Evolutionary conservation across 2,113 vertebrate species (phyloP).

Genomic region (Polyodon spathula): DNA sequence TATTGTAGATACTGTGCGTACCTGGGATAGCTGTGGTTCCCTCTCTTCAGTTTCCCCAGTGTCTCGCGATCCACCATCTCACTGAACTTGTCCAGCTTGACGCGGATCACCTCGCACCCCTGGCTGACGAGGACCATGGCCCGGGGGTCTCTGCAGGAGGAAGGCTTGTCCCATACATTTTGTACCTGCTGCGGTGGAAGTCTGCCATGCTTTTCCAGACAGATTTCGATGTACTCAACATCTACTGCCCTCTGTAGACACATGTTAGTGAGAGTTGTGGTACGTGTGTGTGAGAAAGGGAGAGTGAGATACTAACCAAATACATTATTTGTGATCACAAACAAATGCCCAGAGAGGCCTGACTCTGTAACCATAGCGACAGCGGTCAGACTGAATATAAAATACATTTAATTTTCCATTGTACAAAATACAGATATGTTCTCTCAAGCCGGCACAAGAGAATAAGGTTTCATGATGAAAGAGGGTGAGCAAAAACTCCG

Average conservation of each 20-base stretch:
- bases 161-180: background rate
- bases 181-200: background rate
- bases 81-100: slow-evolving; percentile 23
- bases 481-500: too few relatives aligned
- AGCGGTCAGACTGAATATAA: too few relatives aligned
- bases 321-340: too few relatives aligned
- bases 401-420: too few relatives aligned
- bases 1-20: background rate
- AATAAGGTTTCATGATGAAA: too few relatives aligned
- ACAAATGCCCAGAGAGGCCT: too few relatives aligned
- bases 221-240: slow-evolving; percentile 12
- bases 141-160: slow-evolving; percentile 8
- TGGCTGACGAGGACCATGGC: slow-evolving; percentile 23
- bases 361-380: too few relatives aligned
- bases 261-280: background rate
- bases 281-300: background rate
- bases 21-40: slow-evolving; percentile 15
- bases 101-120: slow-evolving; percentile 19
- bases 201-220: slow-evolving; percentile 14
- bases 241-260: slow-evolving; percentile 19
- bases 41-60: slow-evolving; percentile 13
- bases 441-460: too few relatives aligned
- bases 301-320: background rate
- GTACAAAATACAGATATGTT: too few relatives aligned
- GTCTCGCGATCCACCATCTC: slow-evolving; percentile 15